Percentiles rank a stretch among this genome's conserved stretches.
Evolutionary conservation across 2,888 invertebrate genomes (phyloP).

Genomic region (Pediacus dermestoides): DNA sequence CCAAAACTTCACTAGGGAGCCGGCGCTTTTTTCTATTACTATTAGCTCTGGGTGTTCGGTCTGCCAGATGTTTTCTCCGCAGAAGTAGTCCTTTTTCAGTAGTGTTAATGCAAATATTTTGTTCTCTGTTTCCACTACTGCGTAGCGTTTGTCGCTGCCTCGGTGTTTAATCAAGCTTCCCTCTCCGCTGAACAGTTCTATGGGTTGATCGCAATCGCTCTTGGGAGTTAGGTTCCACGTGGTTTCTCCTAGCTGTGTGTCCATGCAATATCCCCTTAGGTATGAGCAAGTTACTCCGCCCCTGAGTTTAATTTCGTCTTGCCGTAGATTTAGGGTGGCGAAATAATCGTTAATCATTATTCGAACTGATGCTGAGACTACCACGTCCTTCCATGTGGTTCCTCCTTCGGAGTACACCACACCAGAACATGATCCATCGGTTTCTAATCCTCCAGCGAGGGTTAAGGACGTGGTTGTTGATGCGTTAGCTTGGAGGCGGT

Average conservation of each 20-base stretch:
- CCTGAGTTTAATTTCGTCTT: constrained; percentile 15
- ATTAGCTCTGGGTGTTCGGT: no score
- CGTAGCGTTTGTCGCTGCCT: no score
- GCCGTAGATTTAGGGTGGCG: constrained; percentile 14
- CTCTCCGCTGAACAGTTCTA: no score
- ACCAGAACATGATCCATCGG: background rate
- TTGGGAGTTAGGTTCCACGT: no score
- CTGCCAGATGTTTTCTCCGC: no score
- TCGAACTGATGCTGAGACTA: constrained; percentile 15
- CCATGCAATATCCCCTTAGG: constrained; percentile 18
- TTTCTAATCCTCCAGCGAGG: background rate
- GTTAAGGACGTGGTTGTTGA: constrained; percentile 1
- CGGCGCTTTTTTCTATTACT: no score
- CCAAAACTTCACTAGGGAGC: no score
- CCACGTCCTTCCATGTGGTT: background rate
- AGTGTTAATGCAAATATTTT: no score
- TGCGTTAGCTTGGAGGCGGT: background rate
- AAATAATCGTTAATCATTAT: constrained; percentile 17
- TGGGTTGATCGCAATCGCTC: no score
- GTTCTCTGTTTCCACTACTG: no score
- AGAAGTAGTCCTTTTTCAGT: no score
- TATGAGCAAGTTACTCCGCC: constrained; percentile 18
- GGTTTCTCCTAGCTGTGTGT: constrained; percentile 16
- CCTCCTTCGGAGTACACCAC: background rate
- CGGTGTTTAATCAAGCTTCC: no score